Base-by-base conservation (phyloP, 1,140 invertebrate genomes). In the Varroa destructor region DNA sequence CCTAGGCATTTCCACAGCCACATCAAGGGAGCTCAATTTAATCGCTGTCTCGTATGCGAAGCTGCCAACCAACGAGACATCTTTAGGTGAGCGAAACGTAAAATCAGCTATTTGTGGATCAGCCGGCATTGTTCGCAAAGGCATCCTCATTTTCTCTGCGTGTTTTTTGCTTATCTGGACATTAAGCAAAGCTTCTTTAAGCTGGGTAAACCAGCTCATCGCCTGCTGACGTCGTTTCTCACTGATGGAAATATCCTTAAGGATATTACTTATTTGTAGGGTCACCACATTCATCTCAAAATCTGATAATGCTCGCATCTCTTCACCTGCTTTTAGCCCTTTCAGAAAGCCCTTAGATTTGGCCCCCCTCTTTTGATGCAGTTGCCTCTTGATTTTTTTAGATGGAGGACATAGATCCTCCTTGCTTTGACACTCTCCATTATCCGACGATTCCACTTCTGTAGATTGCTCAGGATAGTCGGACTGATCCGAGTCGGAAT, bases 1-100 rank as follows among this genome's bases (percentile, higher is more conserved):
- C 78, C 80, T 74, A 55, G 76, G 73, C 12, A 74, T 70, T 70
- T 43, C 71, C 37, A 72, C 61, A 12, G 61, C 12, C 12, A 67
- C 37, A 46, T 67, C 61, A 12, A 67, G 10, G 2, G 61, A n/a
- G 46, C 61, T 67, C 61, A 12, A 1, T 37, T 67, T 67, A 14
- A 67, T 46, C 2, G 61, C 61, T 12, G 61, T 67, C 40, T 37
- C 61, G 61, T 67, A 67, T 43, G 61, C 61, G 37, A 67, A 67
- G 46, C 61, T 67, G 12, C 61, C 61, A 4, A 67, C 61, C 37
- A 67, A 40, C 36, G 40, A 46, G 46, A 67, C 61, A 46, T 10
- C 12, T 40, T 67, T 67, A 40, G 61, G 61, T 8, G 61, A 3
- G 3, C 40, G 61, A 46, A 67, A 67, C 40, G 46, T 46, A 46